A percentile compares a stretch with the other conserved stretches of the same genome.
Evolutionary conservation across 1,140 invertebrate species (phyloP).

Genomic region (Drosophila varians): DNA sequence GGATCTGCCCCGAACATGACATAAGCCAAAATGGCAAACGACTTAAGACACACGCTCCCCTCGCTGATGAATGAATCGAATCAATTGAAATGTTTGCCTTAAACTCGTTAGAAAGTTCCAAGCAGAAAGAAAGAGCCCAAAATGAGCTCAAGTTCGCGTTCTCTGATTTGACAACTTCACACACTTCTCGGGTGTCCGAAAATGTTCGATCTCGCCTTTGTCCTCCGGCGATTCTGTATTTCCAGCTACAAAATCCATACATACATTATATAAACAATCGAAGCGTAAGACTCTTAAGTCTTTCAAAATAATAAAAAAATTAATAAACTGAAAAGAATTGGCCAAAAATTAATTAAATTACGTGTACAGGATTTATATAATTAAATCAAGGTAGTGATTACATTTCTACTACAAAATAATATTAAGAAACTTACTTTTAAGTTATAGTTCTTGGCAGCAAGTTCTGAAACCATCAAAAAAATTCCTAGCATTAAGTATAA

Average conservation of each 20-base stretch:
- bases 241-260: neutral
- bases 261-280: neutral
- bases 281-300: neutral
- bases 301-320: too few relatives aligned
- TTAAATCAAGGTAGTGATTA: neutral
- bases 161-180: constrained; percentile 31
- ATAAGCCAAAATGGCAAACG: constrained; percentile 67
- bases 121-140: constrained; percentile 11
- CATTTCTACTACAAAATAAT: too few relatives aligned
- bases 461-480: too few relatives aligned
- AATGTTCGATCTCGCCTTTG: constrained; percentile 18
- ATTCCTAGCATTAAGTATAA: too few relatives aligned
- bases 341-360: neutral
- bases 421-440: too few relatives aligned
- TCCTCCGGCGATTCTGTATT: neutral
- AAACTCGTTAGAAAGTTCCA: constrained; percentile 49
- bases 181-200: constrained; percentile 39
- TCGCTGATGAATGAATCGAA: constrained; percentile 37
- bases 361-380: too few relatives aligned
- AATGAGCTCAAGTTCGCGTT: constrained; percentile 23
- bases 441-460: too few relatives aligned
- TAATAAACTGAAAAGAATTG: neutral
- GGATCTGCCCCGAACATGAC: constrained; percentile 58
- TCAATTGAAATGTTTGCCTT: constrained; percentile 54
- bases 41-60: constrained; percentile 40